phyloP scores from a whole-genome alignment of 2,797 vertebrate species.

The Naso thynnoides region DNA sequence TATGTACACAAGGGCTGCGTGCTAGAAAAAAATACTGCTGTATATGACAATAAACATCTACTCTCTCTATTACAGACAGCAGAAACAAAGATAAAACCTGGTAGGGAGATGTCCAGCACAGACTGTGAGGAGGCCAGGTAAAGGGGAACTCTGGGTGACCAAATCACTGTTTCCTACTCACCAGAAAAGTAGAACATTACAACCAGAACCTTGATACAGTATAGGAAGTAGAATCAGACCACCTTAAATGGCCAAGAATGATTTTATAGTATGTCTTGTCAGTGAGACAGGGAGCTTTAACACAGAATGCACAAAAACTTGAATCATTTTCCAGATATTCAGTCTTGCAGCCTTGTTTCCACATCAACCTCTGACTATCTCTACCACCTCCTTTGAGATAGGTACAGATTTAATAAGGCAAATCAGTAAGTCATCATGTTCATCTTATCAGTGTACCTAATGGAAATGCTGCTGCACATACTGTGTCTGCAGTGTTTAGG shows the following conservation, averaged over 20 bases:
- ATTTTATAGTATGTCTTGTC: neutral
- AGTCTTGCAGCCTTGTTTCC: neutral
- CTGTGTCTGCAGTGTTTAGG: neutral
- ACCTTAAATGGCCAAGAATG: neutral
- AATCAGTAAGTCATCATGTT: neutral
- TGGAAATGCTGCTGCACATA: neutral
- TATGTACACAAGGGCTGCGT: neutral
- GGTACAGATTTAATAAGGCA: neutral
- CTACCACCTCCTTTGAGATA: neutral
- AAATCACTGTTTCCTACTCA: neutral
- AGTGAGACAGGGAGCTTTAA: neutral
- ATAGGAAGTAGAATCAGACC: neutral
- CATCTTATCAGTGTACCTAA: neutral
- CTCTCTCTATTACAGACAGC: conserved; percentile 63
- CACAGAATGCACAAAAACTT: neutral
- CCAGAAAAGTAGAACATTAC: neutral
- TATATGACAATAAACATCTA: conserved; percentile 10
- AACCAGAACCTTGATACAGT: neutral
- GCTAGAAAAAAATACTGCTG: conserved; percentile 6
- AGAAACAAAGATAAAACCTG: conserved; percentile 37
- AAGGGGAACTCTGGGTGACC: conserved; percentile 11
- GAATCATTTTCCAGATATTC: neutral
- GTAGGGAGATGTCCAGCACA: conserved; percentile 19
- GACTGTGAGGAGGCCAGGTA: conserved; percentile 75
- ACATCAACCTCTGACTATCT: neutral